Evolutionary conservation across 2,113 vertebrate species (phyloP).

Genomic region (Theristicus caerulescens): DNA sequence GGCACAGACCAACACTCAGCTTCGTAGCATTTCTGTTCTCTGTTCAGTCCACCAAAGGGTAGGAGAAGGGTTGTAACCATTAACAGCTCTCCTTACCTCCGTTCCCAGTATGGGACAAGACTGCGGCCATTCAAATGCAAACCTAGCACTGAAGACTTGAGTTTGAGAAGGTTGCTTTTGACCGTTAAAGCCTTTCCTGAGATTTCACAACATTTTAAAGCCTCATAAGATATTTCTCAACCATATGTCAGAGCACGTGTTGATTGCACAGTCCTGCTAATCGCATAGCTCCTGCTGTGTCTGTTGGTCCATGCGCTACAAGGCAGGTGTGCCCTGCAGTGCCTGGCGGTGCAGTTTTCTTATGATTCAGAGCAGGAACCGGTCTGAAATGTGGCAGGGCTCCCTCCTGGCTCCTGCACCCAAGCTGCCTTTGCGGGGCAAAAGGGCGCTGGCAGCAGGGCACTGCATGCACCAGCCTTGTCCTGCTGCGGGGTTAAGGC

Average conservation of each 20-base stretch:
- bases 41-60: background rate
- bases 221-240: background rate
- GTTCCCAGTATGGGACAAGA: background rate
- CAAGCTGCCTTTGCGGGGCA: background rate
- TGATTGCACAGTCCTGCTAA: background rate
- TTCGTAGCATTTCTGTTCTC: background rate
- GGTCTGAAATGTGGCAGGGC: background rate
- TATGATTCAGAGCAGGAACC: background rate
- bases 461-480: background rate
- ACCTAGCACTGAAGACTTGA: background rate
- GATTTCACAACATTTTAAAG: background rate
- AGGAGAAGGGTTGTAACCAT: background rate
- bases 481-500: background rate
- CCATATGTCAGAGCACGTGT: background rate
- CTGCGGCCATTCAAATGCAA: background rate
- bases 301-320: background rate
- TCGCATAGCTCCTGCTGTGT: rapidly evolving
- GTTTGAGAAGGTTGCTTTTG: background rate
- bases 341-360: background rate
- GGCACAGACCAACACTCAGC: background rate
- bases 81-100: background rate
- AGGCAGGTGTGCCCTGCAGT: background rate
- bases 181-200: background rate
- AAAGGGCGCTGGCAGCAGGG: background rate
- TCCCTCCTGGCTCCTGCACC: background rate